These are phyloP conservation scores for Apaloderma vittatum DNA, from an alignment of 2,113 vertebrate genomes.

Conservation along the genomic window DNA sequence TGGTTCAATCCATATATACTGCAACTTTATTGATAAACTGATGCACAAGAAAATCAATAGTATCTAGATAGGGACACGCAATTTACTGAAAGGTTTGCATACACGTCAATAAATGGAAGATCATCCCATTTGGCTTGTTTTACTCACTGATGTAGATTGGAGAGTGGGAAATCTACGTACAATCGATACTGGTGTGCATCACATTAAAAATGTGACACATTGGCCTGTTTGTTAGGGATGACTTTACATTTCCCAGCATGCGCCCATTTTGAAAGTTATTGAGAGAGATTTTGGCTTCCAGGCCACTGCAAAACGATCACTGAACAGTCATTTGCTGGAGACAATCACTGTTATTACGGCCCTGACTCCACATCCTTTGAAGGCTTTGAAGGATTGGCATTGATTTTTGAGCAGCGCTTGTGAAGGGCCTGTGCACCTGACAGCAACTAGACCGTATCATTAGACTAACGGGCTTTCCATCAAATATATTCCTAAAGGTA, in stretches of 20 bases:
- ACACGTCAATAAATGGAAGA: not conserved
- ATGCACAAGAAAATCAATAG: not conserved
- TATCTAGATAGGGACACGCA: not conserved
- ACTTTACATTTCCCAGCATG: not conserved
- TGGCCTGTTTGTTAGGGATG: not conserved
- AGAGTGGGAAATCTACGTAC: not conserved
- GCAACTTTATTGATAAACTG: not conserved
- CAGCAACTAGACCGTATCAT: not conserved
- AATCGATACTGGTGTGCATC: not conserved
- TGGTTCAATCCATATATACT: not conserved
- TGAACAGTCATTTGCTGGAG: not conserved
- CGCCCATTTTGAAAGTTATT: not conserved
- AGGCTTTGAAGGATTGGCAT: not conserved
- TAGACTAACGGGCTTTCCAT: not conserved
- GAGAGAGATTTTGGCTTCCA: not conserved
- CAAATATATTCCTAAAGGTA: constrained; percentile 3
- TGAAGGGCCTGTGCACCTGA: not conserved
- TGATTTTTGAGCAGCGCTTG: constrained; percentile 34
- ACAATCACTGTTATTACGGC: not conserved
- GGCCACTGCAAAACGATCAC: not conserved
- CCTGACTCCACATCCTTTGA: not conserved
- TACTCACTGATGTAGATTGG: not conserved
- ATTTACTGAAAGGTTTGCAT: not conserved
- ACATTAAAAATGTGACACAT: not conserved
- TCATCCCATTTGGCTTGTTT: not conserved